Base-by-base conservation (phyloP, 2,888 invertebrate genomes). In the Chironomus tentans region DNA sequence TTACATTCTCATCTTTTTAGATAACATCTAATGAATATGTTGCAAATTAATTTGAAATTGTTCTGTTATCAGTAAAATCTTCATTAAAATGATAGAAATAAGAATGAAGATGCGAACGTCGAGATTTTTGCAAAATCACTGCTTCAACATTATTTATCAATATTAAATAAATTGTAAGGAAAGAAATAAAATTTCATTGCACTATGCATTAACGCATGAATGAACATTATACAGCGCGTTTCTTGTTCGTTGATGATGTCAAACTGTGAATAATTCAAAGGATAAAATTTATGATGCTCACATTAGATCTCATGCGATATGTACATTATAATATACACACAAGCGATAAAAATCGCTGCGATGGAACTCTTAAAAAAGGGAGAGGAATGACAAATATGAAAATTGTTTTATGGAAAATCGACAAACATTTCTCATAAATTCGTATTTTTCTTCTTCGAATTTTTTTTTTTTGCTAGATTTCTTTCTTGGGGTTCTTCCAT, bases 331-430 rank as follows among this genome's bases (percentile, higher is more conserved):
- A 56, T n/a, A 56, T 15, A 56, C 56, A 61, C 28, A 38, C 38
- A 38, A 56, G 15, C 65, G 74, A 74, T 74, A 74, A 74, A 74
- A 74, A 65, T 65, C 65, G 65, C 65, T 65, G 7, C 62, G 62
- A 15, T 62, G 18, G 46, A 65, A 65, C 22, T 5, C 13, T 38
- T 10, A 38, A 38, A 38, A 72, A 21, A 62, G 65, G 22, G 74
- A 62, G 74, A 22, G 62, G 62, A 74, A 74, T 68, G 74, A 74
- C 74, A 74, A 74, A 74, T 74, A 74, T 74, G 65, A 72, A 72
- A 72, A 72, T 72, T 72, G 61, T 72, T 72, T 72, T 72, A 65
- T 68, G 73, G 65, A 24, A 47, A 71, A 70, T 47, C 48, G 15
- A 24, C n/a, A 50, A 71, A 74, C 15, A 68, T 68, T 38, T 48